Evolutionary conservation across 2,888 invertebrate species (phyloP).

Genomic region (Cremastinae sp.): DNA sequence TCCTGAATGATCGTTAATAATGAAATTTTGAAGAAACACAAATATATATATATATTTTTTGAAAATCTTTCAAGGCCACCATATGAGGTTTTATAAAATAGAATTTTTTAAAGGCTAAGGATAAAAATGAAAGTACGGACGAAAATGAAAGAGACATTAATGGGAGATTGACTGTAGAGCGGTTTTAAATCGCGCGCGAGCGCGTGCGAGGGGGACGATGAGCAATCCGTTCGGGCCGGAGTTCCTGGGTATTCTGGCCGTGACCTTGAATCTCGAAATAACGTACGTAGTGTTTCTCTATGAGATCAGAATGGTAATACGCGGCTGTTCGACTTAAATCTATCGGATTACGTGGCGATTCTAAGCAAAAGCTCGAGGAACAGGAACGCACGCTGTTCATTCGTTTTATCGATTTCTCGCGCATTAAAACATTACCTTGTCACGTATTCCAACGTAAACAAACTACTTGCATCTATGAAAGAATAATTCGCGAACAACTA

Average conservation of each 20-base stretch:
- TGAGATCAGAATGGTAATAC: conserved; percentile 34
- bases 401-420: not conserved
- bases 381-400: conserved; percentile 10
- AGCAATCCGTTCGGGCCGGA: conserved; percentile 37
- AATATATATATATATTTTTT: too few species aligned
- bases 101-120: too few species aligned
- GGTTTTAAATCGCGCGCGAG: conserved; percentile 17
- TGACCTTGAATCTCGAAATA: conserved; percentile 55
- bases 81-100: too few species aligned
- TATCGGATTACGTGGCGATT: conserved; percentile 26
- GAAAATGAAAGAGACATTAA: conserved; percentile 7
- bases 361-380: conserved; percentile 2
- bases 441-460: too few species aligned
- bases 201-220: conserved; percentile 20
- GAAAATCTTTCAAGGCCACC: too few species aligned
- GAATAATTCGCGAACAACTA: too few species aligned
- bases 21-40: too few species aligned
- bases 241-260: conserved; percentile 51
- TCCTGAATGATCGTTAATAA: too few species aligned
- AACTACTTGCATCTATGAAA: too few species aligned
- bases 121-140: not conserved
- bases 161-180: conserved; percentile 27
- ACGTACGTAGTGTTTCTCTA: conserved; percentile 16
- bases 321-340: conserved; percentile 24
- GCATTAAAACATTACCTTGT: too few species aligned